These are phyloP conservation scores for Prunella himalayana DNA, from an alignment of 2,113 vertebrate species.

Conservation along the genomic window DNA sequence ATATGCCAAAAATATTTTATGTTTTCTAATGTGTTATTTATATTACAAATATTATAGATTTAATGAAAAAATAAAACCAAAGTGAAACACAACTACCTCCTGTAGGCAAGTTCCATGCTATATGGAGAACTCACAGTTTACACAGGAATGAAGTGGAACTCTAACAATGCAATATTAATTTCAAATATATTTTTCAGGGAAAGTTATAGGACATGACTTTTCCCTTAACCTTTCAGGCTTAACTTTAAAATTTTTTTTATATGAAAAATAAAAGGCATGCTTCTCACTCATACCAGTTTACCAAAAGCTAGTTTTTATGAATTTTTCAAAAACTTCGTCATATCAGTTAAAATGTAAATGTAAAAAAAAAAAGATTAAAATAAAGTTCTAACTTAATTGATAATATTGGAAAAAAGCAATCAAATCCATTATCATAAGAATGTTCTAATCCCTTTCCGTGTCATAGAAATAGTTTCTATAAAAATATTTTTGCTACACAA, in stretches of 20 bases:
- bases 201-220: neutral
- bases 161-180: neutral
- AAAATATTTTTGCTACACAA: neutral
- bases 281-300: neutral
- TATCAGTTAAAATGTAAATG: neutral
- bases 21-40: neutral
- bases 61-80: neutral
- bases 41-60: neutral
- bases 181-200: neutral
- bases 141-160: neutral
- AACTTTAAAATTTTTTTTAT: neutral
- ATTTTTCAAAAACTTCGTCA: neutral
- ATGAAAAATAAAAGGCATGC: neutral
- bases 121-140: neutral
- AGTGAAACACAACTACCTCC: neutral
- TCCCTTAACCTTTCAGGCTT: neutral
- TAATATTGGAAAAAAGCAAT: neutral
- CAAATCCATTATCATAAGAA: neutral
- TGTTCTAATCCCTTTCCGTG: neutral
- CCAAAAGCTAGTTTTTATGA: neutral
- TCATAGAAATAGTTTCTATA: neutral
- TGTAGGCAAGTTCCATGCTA: neutral
- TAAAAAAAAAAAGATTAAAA: neutral
- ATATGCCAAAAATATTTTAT: neutral
- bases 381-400: neutral